A percentile compares a stretch with the other conserved stretches of the same genome.
Evolutionary conservation across 2,113 vertebrate species (phyloP).

Genomic region (Neodon shergylaensis): DNA sequence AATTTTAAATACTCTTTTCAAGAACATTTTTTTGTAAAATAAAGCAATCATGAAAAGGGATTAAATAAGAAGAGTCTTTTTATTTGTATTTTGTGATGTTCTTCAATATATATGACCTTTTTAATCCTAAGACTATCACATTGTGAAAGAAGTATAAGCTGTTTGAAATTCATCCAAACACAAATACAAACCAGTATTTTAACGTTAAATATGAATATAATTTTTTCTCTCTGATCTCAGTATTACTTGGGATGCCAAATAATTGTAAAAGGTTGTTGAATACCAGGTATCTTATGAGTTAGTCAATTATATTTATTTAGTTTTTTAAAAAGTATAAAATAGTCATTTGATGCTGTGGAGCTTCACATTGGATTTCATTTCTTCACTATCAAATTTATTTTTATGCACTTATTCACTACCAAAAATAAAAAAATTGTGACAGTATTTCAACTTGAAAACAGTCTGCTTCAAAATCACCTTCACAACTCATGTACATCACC

Average conservation of each 20-base stretch:
- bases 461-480: background rate
- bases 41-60: background rate
- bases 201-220: background rate
- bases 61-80: background rate
- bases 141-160: background rate
- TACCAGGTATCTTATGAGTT: background rate
- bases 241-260: background rate
- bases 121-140: constrained; percentile 11
- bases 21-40: background rate
- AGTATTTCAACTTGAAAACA: background rate
- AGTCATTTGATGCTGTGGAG: too few species aligned
- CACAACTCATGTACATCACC: background rate
- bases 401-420: background rate
- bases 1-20: background rate
- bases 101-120: background rate
- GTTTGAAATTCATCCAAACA: constrained; percentile 18
- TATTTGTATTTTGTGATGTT: background rate
- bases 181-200: background rate
- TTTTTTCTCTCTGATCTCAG: background rate
- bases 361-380: background rate
- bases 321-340: background rate
- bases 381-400: background rate
- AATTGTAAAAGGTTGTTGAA: background rate
- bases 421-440: background rate
- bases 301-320: too few species aligned